A percentile compares a stretch with the other conserved stretches of the same genome.
These are phyloP conservation scores for Chirona hameri DNA, from an alignment of 2,888 invertebrate species.

Conservation along the genomic window DNA sequence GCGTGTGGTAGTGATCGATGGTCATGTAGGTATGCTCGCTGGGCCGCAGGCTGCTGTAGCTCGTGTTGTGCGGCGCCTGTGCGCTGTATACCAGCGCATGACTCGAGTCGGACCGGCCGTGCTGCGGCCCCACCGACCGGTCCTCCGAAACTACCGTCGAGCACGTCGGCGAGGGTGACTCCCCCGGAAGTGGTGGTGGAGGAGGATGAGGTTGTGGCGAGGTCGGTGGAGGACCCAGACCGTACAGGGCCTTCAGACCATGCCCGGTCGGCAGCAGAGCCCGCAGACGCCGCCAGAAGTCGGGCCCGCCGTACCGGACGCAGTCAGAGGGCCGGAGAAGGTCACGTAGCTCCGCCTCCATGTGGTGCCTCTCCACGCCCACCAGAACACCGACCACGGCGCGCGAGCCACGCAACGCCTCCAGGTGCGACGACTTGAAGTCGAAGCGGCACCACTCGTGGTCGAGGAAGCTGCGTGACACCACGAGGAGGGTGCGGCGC, in stretches of 20 bases:
- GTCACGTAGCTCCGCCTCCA: slow-evolving; percentile 78
- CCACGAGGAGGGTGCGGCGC: slow-evolving; percentile 76
- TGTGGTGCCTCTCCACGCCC: slow-evolving; percentile 69
- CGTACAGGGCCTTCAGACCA: slow-evolving; percentile 22
- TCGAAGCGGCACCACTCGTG: slow-evolving; percentile 86
- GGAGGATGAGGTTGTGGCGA: neutral
- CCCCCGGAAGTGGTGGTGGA: neutral
- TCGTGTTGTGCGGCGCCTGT: slow-evolving; percentile 37
- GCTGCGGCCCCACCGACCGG: slow-evolving; percentile 23
- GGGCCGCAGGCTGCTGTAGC: slow-evolving; percentile 39
- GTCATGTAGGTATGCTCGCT: slow-evolving; percentile 40
- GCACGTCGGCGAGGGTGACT: slow-evolving; percentile 25
- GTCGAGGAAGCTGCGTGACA: slow-evolving; percentile 82
- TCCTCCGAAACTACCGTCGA: slow-evolving; percentile 29
- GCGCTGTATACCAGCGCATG: slow-evolving; percentile 37
- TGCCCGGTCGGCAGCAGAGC: slow-evolving; percentile 72
- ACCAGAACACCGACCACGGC: slow-evolving; percentile 72
- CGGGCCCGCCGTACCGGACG: slow-evolving; percentile 79
- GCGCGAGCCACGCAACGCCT: slow-evolving; percentile 68
- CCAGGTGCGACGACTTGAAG: slow-evolving; percentile 81
- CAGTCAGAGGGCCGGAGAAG: slow-evolving; percentile 81
- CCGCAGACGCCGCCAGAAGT: slow-evolving; percentile 89
- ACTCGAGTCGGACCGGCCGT: slow-evolving; percentile 31
- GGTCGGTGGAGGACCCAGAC: neutral
- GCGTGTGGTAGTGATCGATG: slow-evolving; percentile 35